Percentiles rank a stretch among this genome's conserved stretches.
phyloP scores from a whole-genome alignment of 2,113 vertebrate species.

The Nannobrachium achirus region DNA sequence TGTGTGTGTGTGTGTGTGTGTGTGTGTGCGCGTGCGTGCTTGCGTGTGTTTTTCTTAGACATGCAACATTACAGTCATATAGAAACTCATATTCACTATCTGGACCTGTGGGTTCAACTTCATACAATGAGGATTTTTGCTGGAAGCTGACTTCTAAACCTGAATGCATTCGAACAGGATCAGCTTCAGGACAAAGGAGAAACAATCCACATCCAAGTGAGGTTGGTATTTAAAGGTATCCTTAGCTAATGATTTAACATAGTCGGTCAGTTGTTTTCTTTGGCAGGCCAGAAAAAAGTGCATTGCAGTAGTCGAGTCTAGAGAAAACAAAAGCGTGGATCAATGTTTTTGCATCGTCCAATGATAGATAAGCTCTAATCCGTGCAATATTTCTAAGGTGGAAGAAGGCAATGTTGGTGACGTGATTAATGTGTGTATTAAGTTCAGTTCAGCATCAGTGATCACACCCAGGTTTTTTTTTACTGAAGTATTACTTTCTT shows the following conservation, averaged over 20 bases:
- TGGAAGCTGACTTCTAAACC: slow-evolving; percentile 78
- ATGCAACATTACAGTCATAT: slow-evolving; percentile 63
- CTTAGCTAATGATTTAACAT: slow-evolving; percentile 17
- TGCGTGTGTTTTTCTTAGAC: slow-evolving; percentile 45
- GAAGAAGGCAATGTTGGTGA: too few relatives aligned
- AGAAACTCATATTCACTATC: slow-evolving; percentile 68
- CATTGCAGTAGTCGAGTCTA: too few relatives aligned
- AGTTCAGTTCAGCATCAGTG: too few relatives aligned
- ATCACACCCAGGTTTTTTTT: too few relatives aligned
- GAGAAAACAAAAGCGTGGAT: too few relatives aligned
- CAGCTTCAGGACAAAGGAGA: slow-evolving; percentile 58
- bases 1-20: neutral
- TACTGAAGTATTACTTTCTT: too few relatives aligned
- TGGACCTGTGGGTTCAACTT: slow-evolving; percentile 71
- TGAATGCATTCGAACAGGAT: slow-evolving; percentile 57
- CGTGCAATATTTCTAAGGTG: too few relatives aligned
- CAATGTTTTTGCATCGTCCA: too few relatives aligned
- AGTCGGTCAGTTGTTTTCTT: too few relatives aligned
- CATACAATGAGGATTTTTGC: slow-evolving; percentile 79
- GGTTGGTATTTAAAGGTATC: slow-evolving; percentile 62
- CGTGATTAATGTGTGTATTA: too few relatives aligned
- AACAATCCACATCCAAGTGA: slow-evolving; percentile 73
- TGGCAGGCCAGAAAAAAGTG: too few relatives aligned
- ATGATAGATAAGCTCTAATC: too few relatives aligned
- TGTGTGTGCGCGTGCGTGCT: neutral